These are phyloP conservation scores for Pseudomyrmex cubaensis DNA, from an alignment of 1,140 invertebrate species.

Conservation along the genomic window DNA sequence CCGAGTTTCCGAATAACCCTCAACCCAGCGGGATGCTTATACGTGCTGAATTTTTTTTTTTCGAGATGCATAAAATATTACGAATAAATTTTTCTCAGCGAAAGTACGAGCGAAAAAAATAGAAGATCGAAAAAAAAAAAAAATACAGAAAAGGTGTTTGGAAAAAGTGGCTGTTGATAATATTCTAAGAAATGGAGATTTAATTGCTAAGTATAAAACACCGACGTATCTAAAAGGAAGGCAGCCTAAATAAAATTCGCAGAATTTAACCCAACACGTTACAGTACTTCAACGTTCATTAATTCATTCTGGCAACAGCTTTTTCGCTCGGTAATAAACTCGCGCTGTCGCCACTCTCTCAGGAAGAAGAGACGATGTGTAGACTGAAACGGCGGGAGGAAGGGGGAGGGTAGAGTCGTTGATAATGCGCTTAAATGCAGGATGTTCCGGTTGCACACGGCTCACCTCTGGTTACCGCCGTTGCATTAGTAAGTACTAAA, in stretches of 20 bases:
- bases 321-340: constrained; percentile 7
- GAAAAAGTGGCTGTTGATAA: background rate
- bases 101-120: background rate
- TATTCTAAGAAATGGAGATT: background rate
- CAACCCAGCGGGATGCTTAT: background rate
- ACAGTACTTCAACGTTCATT: background rate
- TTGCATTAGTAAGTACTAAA: constrained; percentile 36
- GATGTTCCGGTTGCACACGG: constrained; percentile 4
- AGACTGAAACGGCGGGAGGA: background rate
- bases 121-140: background rate
- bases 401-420: no score
- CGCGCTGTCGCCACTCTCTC: background rate
- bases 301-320: constrained; percentile 12
- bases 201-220: no score
- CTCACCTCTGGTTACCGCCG: background rate
- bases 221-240: no score
- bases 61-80: background rate
- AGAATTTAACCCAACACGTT: constrained; percentile 2
- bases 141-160: background rate
- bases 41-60: constrained; percentile 1
- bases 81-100: background rate
- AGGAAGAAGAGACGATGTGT: constrained; percentile 11
- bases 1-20: constrained; percentile 38
- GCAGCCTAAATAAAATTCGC: background rate
- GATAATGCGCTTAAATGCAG: constrained; percentile 37